Percentiles rank a stretch among this genome's conserved stretches.
phyloP scores from a whole-genome alignment of 1,140 invertebrate genomes.

The Heliconius nattereri region DNA sequence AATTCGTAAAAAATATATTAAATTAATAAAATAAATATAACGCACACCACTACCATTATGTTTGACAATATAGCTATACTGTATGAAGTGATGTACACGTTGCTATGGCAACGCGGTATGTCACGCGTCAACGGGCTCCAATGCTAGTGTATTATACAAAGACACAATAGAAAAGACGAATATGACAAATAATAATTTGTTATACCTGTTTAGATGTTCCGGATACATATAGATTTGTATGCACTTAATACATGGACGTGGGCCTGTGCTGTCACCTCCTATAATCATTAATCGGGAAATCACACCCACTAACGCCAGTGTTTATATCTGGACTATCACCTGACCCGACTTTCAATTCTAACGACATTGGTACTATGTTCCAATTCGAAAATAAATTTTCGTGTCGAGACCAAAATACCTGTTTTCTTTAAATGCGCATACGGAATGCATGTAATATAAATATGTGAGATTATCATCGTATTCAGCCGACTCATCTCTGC shows the following conservation, averaged over 20 bases:
- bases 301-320: constrained; percentile 47
- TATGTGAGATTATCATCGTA: neutral
- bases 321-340: constrained; percentile 56
- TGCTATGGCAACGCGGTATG: too few species aligned
- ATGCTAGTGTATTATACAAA: too few species aligned
- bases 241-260: constrained; percentile 7
- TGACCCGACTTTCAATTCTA: constrained; percentile 45
- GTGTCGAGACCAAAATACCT: constrained; percentile 34
- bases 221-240: neutral
- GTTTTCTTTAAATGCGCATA: constrained; percentile 16
- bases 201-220: neutral
- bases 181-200: neutral
- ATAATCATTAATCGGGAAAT: constrained; percentile 36
- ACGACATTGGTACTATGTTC: constrained; percentile 45
- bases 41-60: too few species aligned
- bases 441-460: neutral
- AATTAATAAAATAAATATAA: too few species aligned
- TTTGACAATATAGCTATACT: too few species aligned
- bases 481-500: neutral
- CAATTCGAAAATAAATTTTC: constrained; percentile 41
- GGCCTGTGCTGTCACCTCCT: constrained; percentile 31
- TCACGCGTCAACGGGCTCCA: too few species aligned
- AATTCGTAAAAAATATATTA: too few species aligned
- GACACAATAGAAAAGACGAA: too few species aligned
- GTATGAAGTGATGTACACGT: too few species aligned